A percentile compares a stretch with the other conserved stretches of the same genome.
Conservation (phyloP, 2,888 invertebrate species). For the Cheilosia impressa region DNA sequence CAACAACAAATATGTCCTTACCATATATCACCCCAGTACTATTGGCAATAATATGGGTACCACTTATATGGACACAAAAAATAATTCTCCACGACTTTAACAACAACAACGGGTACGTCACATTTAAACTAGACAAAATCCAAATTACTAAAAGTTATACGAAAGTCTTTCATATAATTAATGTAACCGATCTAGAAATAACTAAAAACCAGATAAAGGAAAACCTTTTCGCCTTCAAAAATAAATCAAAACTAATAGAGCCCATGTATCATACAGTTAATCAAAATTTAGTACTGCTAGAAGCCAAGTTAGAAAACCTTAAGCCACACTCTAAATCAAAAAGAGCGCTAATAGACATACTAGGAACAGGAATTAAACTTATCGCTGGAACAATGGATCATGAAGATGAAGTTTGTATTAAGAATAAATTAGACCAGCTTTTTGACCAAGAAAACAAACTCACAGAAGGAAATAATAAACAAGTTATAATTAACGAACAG, state of each 20-base stretch:
- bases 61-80: slow-evolving; percentile 1
- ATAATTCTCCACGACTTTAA: slow-evolving; percentile 11
- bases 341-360: slow-evolving; percentile 16
- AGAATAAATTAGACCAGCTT: slow-evolving; percentile 22
- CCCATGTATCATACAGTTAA: slow-evolving; percentile 14
- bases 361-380: slow-evolving; percentile 34
- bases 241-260: not conserved
- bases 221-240: not conserved
- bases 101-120: slow-evolving; percentile 8
- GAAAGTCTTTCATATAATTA: slow-evolving; percentile 24
- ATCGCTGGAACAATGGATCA: slow-evolving; percentile 26
- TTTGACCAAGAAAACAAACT: slow-evolving; percentile 10
- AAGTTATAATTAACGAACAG: slow-evolving; percentile 16
- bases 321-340: slow-evolving; percentile 11
- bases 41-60: not conserved
- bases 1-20: too few relatives aligned
- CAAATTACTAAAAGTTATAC: slow-evolving; percentile 1
- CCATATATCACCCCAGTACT: not conserved
- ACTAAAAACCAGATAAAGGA: not conserved
- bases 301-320: slow-evolving; percentile 12
- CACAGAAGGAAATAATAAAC: slow-evolving; percentile 20
- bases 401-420: slow-evolving; percentile 15
- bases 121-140: not conserved
- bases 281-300: slow-evolving; percentile 10
- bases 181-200: slow-evolving; percentile 8